Conservation (phyloP, 2,113 vertebrate genomes). For the Odocoileus virginianus region DNA sequence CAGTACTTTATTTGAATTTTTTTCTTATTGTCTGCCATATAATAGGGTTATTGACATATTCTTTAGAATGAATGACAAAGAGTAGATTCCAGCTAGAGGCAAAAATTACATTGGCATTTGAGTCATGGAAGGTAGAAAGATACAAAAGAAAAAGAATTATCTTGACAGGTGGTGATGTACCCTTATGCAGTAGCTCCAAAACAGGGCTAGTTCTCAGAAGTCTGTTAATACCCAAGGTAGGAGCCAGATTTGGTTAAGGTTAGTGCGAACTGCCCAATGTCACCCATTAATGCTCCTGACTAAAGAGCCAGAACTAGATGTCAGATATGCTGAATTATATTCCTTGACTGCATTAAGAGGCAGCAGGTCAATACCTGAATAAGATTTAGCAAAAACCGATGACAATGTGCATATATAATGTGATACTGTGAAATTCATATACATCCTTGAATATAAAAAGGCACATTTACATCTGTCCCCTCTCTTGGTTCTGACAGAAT, state of each 20-base stretch:
- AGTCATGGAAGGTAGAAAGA: not conserved
- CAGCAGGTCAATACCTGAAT: constrained; percentile 48
- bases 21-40: not conserved
- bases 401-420: constrained; percentile 49
- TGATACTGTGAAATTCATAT: constrained; percentile 31
- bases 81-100: not conserved
- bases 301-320: not conserved
- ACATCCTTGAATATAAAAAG: constrained; percentile 58
- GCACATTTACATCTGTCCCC: constrained; percentile 24
- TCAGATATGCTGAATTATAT: constrained; percentile 39
- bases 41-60: not conserved
- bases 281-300: constrained; percentile 10
- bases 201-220: not conserved
- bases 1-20: not conserved
- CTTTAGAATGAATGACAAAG: not conserved
- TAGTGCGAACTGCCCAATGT: not conserved
- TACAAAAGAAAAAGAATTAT: not conserved
- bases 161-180: not conserved
- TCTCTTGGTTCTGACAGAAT: constrained; percentile 38
- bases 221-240: not conserved
- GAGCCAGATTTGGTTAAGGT: not conserved
- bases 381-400: constrained; percentile 5
- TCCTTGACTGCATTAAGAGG: not conserved
- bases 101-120: not conserved
- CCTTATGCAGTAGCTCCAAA: not conserved